A percentile compares a stretch with the other conserved stretches of the same genome.
Conservation (phyloP, 2,113 vertebrate genomes). For the Anhinga rufa region DNA sequence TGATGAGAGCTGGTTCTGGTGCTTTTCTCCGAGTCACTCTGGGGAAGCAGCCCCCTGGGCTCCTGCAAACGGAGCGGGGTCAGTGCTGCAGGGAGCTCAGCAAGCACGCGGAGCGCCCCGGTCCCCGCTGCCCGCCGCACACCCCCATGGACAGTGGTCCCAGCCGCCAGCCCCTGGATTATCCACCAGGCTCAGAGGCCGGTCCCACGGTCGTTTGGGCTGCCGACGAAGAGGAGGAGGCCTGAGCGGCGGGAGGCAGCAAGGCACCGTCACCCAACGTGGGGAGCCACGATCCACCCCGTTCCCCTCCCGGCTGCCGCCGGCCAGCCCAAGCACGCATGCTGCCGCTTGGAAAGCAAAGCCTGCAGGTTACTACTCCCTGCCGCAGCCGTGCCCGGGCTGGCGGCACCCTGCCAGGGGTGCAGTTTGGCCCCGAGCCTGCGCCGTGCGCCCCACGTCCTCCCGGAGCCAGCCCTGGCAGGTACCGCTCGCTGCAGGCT, state of each 20-base stretch:
- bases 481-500: fast-evolving
- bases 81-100: not conserved
- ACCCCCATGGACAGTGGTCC: fast-evolving
- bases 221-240: not conserved
- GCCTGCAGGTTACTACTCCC: not conserved
- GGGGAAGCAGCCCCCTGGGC: not conserved
- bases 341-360: not conserved
- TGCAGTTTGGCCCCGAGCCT: fast-evolving
- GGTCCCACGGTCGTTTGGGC: not conserved
- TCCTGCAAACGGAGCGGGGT: not conserved
- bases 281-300: fast-evolving
- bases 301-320: not conserved
- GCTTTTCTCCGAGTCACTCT: not conserved
- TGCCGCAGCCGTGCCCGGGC: not conserved
- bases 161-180: not conserved
- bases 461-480: not conserved
- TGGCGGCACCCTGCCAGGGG: not conserved
- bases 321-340: not conserved
- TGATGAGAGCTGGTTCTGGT: not conserved
- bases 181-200: not conserved
- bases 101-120: fast-evolving
- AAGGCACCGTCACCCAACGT: not conserved
- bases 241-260: not conserved
- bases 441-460: not conserved
- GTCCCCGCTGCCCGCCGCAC: not conserved